These are phyloP conservation scores for Agapostemon virescens DNA, from an alignment of 2,888 invertebrate species.

Conservation along the genomic window DNA sequence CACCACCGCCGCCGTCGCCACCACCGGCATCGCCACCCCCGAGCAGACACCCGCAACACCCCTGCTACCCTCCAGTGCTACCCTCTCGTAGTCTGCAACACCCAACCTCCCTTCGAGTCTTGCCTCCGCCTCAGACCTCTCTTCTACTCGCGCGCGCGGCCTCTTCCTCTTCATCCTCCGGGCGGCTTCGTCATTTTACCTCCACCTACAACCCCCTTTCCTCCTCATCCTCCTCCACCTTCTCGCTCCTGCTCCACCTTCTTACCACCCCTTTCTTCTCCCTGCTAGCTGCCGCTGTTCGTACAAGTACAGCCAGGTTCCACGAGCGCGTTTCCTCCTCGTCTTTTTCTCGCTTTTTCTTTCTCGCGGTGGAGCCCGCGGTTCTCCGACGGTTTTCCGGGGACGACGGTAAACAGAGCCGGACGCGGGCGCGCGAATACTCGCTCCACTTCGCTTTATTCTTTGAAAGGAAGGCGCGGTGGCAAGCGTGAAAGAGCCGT, in stretches of 20 bases:
- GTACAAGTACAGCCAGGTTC: constrained; percentile 22
- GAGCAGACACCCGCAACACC: constrained; percentile 16
- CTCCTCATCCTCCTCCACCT: constrained; percentile 3
- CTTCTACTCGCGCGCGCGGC: constrained; percentile 22
- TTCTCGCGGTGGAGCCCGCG: constrained; percentile 25
- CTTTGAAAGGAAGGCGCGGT: constrained; percentile 60
- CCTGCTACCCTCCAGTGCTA: not conserved
- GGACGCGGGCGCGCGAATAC: constrained; percentile 61
- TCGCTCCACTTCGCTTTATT: constrained; percentile 60
- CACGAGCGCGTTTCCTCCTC: constrained; percentile 30
- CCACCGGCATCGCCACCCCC: constrained; percentile 34
- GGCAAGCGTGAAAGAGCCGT: constrained; percentile 52
- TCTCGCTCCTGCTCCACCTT: constrained; percentile 1
- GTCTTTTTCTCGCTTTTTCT: not conserved
- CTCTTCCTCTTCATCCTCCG: constrained; percentile 48
- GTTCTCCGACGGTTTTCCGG: constrained; percentile 36
- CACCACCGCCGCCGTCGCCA: constrained; percentile 66
- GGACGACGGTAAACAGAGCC: constrained; percentile 55
- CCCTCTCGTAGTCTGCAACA: not conserved
- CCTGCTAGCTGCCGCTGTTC: not conserved
- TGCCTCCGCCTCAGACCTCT: constrained; percentile 18
- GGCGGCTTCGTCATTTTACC: constrained; percentile 39
- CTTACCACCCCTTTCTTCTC: not conserved
- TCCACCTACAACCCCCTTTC: constrained; percentile 11
- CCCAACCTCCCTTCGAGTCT: constrained; percentile 14